Percentiles rank a stretch among this genome's conserved stretches.
phyloP scores from a whole-genome alignment of 2,888 invertebrate genomes.

The Drosophila mimica region DNA sequence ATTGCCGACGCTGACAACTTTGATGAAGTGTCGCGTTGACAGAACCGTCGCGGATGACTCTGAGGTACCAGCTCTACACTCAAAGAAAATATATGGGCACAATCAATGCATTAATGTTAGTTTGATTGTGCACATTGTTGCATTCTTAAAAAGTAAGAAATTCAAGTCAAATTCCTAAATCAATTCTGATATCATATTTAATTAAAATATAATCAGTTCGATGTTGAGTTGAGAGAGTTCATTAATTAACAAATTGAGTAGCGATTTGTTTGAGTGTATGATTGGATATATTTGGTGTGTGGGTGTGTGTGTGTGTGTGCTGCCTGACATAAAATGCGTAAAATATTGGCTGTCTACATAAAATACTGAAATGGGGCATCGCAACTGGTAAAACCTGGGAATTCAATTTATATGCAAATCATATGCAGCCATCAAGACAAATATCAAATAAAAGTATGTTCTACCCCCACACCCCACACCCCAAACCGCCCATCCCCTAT shows the following conservation, averaged over 20 bases:
- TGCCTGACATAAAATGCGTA: slow-evolving; percentile 70
- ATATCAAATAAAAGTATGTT: slow-evolving; percentile 46
- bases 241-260: neutral
- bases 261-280: neutral
- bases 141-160: neutral
- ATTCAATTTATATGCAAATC: slow-evolving; percentile 82
- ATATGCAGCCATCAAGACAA: slow-evolving; percentile 72
- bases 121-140: neutral
- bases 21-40: slow-evolving; percentile 70
- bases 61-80: slow-evolving; percentile 7
- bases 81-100: neutral
- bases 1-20: slow-evolving; percentile 72
- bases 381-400: slow-evolving; percentile 43
- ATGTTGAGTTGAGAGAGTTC: neutral
- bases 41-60: slow-evolving; percentile 42
- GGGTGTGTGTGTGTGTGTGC: slow-evolving; percentile 1
- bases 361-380: slow-evolving; percentile 22
- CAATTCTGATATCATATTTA: neutral
- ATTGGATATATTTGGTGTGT: slow-evolving; percentile 5
- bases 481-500: neutral
- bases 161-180: neutral
- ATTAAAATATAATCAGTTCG: neutral
- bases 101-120: neutral
- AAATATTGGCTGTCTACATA: slow-evolving; percentile 71
- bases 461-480: too few species aligned